Evolutionary conservation across 1,140 invertebrate species (phyloP).

Genomic region (Pissodes strobi): DNA sequence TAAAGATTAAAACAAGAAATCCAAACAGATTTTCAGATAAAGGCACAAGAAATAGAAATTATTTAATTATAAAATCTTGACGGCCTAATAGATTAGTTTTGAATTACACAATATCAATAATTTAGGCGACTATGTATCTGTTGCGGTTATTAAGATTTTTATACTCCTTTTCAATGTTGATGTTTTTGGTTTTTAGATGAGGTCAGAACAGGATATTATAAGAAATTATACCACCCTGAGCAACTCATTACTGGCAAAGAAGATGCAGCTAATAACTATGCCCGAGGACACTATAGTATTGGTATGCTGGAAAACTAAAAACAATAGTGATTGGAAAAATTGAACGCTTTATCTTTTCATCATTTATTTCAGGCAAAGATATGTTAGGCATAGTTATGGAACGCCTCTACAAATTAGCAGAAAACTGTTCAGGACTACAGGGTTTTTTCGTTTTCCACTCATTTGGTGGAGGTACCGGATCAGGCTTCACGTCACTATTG

Average conservation of each 20-base stretch:
- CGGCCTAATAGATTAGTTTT: no score
- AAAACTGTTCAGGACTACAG: constrained; percentile 69
- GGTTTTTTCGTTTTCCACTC: constrained; percentile 82
- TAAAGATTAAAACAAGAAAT: no score
- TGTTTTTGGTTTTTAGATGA: constrained; percentile 60
- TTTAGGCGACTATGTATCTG: no score
- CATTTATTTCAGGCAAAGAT: constrained; percentile 65
- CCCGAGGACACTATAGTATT: constrained; percentile 81
- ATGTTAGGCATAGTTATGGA: constrained; percentile 67
- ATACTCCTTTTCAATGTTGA: no score
- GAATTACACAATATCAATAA: no score
- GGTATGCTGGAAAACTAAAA: constrained; percentile 60
- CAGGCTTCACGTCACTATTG: constrained; percentile 77
- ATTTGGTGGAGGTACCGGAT: constrained; percentile 90
- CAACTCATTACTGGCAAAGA: constrained; percentile 81
- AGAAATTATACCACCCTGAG: constrained; percentile 76
- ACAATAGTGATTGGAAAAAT: constrained; percentile 60
- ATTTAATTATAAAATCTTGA: no score
- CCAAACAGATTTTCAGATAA: no score
- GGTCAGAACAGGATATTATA: constrained; percentile 73
- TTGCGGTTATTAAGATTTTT: no score
- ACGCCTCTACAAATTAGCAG: constrained; percentile 61
- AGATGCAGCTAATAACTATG: constrained; percentile 87
- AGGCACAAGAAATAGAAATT: no score
- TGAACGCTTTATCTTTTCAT: background rate